Conservation (phyloP, 2,888 invertebrate species). For the Priapulus caudatus region DNA sequence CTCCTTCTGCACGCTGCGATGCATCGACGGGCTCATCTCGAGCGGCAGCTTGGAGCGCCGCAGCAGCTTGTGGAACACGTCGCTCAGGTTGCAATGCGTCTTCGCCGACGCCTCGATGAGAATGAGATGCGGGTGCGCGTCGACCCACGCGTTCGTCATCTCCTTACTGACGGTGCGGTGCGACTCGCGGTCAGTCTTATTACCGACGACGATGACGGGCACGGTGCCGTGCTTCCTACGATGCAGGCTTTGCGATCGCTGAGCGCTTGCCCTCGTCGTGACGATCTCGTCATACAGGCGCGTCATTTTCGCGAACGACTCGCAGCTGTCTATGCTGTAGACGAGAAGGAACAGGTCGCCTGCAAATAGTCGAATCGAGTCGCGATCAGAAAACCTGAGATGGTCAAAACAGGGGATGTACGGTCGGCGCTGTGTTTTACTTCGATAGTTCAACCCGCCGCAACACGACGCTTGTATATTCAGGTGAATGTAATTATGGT, state of each 20-base stretch:
- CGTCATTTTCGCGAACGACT: conserved; percentile 70
- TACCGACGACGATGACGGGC: conserved; percentile 75
- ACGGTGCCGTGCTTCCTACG: conserved; percentile 44
- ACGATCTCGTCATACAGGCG: conserved; percentile 66
- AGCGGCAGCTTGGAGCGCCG: conserved; percentile 65
- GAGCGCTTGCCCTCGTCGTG: conserved; percentile 42
- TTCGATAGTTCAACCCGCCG: too few species aligned
- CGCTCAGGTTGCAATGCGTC: conserved; percentile 64
- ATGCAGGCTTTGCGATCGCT: conserved; percentile 35
- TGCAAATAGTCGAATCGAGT: conserved; percentile 41
- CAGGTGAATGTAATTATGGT: too few species aligned
- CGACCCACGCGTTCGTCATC: not conserved
- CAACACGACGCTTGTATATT: too few species aligned
- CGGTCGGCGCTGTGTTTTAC: too few species aligned
- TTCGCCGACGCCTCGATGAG: conserved; percentile 74
- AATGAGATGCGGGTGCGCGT: conserved; percentile 44
- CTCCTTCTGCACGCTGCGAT: conserved; percentile 4
- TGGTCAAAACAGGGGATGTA: conserved; percentile 4
- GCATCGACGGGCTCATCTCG: conserved; percentile 61
- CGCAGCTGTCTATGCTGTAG: conserved; percentile 69
- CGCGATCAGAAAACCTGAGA: not conserved
- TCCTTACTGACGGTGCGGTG: not conserved
- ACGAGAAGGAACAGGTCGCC: conserved; percentile 67
- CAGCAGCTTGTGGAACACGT: conserved; percentile 70
- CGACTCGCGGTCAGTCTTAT: conserved; percentile 58